These are phyloP conservation scores for Melospiza melodia DNA, from an alignment of 2,113 vertebrate genomes.

Conservation along the genomic window DNA sequence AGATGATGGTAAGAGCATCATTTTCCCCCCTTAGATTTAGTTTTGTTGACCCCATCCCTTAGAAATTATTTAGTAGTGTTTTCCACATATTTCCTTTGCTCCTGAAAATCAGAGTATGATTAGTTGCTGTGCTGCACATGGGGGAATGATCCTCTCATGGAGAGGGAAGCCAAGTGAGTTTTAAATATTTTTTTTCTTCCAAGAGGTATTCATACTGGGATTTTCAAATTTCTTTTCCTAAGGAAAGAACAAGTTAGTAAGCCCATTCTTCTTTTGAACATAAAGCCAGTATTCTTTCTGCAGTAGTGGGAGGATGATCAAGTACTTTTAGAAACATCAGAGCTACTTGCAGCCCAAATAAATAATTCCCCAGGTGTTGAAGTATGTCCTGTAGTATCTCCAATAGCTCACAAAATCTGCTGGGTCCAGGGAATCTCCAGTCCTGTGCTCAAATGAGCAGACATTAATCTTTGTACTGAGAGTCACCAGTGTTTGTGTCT, in stretches of 20 bases:
- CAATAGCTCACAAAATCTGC: neutral
- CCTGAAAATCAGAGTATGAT: neutral
- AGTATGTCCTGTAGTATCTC: neutral
- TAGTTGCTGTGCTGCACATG: neutral
- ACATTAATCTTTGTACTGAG: neutral
- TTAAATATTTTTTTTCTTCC: neutral
- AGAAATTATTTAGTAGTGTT: neutral
- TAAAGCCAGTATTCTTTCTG: neutral
- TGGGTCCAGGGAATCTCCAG: neutral
- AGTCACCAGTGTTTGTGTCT: neutral
- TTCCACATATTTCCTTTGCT: neutral
- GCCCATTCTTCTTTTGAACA: neutral
- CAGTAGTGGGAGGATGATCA: neutral
- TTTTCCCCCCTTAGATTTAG: neutral
- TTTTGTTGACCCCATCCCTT: neutral
- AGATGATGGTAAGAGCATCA: conserved; percentile 75
- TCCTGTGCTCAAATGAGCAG: neutral
- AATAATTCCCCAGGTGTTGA: neutral
- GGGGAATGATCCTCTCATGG: neutral
- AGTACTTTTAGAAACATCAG: neutral
- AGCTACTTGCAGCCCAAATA: neutral
- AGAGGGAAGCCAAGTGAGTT: neutral
- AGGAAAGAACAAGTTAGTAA: neutral
- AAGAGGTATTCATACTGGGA: neutral
- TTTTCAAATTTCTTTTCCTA: neutral